Conservation (phyloP, 2,888 invertebrate genomes). For the Drosophila putrida region DNA sequence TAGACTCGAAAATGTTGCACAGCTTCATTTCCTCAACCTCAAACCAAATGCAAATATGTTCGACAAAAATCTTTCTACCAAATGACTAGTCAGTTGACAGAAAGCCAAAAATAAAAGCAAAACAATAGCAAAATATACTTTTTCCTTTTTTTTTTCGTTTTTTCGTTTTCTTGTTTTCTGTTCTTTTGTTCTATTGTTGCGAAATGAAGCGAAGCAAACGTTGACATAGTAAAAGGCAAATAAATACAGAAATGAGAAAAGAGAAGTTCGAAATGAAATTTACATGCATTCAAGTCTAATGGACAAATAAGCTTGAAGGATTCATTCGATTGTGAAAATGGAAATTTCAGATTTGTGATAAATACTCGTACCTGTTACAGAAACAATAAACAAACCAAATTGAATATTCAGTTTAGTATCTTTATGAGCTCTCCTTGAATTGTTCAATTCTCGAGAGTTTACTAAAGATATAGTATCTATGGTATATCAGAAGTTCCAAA, state of each 20-base stretch:
- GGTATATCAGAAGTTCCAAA: conserved; percentile 2
- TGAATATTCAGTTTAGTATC: conserved; percentile 48
- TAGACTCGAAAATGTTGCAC: conserved; percentile 30
- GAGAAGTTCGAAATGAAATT: conserved; percentile 34
- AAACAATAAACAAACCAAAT: conserved; percentile 24
- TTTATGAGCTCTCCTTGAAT: conserved; percentile 18
- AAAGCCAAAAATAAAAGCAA: conserved; percentile 31
- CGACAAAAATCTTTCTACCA: conserved; percentile 60
- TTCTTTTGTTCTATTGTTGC: conserved; percentile 31
- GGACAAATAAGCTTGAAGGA: conserved; percentile 54
- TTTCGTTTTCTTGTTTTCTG: background rate
- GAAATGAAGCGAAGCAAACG: conserved; percentile 46
- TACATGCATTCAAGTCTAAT: conserved; percentile 65
- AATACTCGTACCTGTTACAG: conserved; percentile 38
- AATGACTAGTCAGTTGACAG: conserved; percentile 50
- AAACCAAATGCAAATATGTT: conserved; percentile 50
- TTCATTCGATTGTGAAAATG: conserved; percentile 69
- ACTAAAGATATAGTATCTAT: conserved; percentile 27
- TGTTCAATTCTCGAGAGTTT: conserved; percentile 6
- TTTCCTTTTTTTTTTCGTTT: background rate
- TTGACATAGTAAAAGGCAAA: conserved; percentile 42
- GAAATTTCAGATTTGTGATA: conserved; percentile 65
- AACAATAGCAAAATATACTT: conserved; percentile 33
- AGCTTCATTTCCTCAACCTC: conserved; percentile 51
- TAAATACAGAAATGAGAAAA: conserved; percentile 32